Evolutionary conservation across 2,888 invertebrate species (phyloP).

Genomic region (Coelinius sp.): DNA sequence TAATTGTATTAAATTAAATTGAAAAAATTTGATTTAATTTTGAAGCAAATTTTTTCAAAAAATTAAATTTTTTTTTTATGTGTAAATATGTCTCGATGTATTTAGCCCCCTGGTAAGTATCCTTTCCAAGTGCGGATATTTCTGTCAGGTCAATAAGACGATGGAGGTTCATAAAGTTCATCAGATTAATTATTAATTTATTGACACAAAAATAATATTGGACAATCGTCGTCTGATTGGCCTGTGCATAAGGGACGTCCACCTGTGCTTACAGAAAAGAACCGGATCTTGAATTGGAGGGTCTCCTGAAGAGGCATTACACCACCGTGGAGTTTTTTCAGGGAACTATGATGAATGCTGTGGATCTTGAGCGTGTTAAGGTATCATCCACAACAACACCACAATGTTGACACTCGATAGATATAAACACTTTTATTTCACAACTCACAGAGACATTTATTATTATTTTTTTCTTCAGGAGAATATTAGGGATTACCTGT

Average conservation of each 20-base stretch:
- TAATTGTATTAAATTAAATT: neutral
- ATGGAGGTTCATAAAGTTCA: conserved; percentile 4
- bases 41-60: neutral
- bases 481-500: conserved; percentile 57
- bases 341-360: conserved; percentile 99
- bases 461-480: conserved; percentile 57
- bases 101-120: conserved; percentile 19
- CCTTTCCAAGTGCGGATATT: conserved; percentile 17
- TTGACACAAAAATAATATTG: conserved; percentile 20
- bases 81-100: neutral
- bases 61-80: neutral
- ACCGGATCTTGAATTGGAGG: conserved; percentile 99
- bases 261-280: conserved; percentile 89
- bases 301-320: conserved; percentile 99
- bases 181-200: neutral
- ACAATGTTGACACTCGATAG: conserved; percentile 42
- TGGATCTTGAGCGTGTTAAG: conserved; percentile 99
- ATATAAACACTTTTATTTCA: conserved; percentile 35
- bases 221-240: conserved; percentile 52
- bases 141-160: conserved; percentile 13
- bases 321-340: conserved; percentile 99
- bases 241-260: conserved; percentile 64
- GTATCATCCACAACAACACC: conserved; percentile 75
- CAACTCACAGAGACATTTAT: conserved; percentile 20
- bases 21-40: too few species aligned